These are phyloP conservation scores for Geotria australis DNA, from an alignment of 2,797 vertebrate genomes.

Conservation along the genomic window DNA sequence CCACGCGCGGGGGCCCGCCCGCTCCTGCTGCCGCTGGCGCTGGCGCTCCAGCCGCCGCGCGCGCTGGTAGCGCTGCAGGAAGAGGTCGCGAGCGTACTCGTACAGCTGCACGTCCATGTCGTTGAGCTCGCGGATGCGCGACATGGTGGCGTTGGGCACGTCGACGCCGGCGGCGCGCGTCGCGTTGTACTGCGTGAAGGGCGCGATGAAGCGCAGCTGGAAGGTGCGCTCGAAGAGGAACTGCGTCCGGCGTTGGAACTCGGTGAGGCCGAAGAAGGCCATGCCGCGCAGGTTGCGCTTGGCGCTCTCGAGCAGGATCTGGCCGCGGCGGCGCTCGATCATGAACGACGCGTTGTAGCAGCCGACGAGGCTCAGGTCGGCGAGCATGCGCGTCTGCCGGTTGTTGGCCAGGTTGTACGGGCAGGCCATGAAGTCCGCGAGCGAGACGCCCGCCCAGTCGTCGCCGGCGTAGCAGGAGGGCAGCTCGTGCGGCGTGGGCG, in stretches of 20 bases:
- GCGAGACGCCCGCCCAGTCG: conserved; percentile 81
- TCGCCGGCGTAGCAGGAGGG: conserved; percentile 81
- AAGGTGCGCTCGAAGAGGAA: conserved; percentile 96
- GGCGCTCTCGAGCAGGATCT: conserved; percentile 72
- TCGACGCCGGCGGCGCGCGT: conserved; percentile 77
- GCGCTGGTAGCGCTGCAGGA: conserved; percentile 91
- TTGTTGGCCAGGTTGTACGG: conserved; percentile 89
- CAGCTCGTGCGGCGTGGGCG: conserved; percentile 68
- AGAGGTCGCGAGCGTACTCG: conserved; percentile 85
- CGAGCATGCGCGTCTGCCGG: conserved; percentile 76
- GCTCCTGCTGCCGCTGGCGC: conserved; percentile 50
- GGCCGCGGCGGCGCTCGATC: conserved; percentile 62
- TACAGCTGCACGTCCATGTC: conserved; percentile 88
- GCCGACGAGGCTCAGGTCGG: conserved; percentile 75
- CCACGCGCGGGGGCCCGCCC: conserved; percentile 4
- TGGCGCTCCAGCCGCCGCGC: conserved; percentile 62
- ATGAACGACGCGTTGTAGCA: conserved; percentile 98
- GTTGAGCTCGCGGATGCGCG: conserved; percentile 77
- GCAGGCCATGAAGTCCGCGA: conserved; percentile 96
- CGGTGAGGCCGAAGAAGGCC: conserved; percentile 90
- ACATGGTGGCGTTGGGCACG: conserved; percentile 51
- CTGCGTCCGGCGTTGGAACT: conserved; percentile 97
- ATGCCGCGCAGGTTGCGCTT: conserved; percentile 96
- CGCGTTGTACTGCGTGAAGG: conserved; percentile 97
- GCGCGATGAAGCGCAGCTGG: conserved; percentile 73